Evolutionary conservation across 2,797 vertebrate genomes (phyloP).

Genomic region (Ara ararauna): DNA sequence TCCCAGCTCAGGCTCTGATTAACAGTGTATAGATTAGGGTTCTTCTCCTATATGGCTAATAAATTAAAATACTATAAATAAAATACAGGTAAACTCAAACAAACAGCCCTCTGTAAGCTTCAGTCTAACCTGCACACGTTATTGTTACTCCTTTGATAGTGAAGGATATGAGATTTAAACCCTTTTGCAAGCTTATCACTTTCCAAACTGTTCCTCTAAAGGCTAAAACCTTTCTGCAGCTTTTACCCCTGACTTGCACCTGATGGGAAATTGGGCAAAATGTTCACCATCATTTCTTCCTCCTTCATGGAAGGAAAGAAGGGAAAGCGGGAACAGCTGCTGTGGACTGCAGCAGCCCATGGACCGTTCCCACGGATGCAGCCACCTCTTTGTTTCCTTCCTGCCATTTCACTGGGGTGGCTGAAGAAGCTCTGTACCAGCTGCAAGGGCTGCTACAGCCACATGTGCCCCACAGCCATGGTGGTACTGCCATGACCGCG

Average conservation of each 20-base stretch:
- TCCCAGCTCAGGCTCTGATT: not conserved
- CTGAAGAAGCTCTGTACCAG: not conserved
- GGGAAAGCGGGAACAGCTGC: not conserved
- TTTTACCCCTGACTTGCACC: not conserved
- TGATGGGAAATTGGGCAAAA: not conserved
- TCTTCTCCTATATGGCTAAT: not conserved
- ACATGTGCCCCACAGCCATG: rapidly evolving
- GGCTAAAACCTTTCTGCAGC: not conserved
- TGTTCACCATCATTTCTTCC: not conserved
- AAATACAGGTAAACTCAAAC: not conserved
- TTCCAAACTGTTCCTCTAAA: not conserved
- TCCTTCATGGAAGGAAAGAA: not conserved
- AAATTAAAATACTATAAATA: not conserved
- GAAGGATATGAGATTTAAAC: not conserved
- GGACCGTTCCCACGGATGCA: not conserved
- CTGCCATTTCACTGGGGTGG: not conserved
- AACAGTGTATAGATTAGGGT: not conserved
- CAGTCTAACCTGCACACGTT: not conserved
- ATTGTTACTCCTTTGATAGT: not conserved
- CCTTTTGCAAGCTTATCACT: not conserved
- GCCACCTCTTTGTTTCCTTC: not conserved
- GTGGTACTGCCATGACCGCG: rapidly evolving
- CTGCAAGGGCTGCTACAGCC: not conserved
- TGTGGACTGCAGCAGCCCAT: not conserved
- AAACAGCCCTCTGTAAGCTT: not conserved